Percentiles rank a stretch among this genome's conserved stretches.
Conservation (phyloP, 2,797 vertebrate species). For the Podarcis lilfordi region DNA sequence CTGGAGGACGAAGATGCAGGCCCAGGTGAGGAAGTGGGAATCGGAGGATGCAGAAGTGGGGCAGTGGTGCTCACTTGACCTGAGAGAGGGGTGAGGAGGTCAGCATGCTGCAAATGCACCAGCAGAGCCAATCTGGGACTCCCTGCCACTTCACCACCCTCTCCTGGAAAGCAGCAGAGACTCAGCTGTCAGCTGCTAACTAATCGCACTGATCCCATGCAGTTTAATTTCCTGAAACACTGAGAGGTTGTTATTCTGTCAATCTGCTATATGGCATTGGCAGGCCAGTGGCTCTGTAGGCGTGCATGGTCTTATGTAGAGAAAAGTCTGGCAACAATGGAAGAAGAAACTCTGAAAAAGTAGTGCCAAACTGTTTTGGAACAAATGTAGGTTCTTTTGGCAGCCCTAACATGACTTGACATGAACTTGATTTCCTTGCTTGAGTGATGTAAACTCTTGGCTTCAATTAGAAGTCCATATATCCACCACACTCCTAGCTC, state of each 20-base stretch:
- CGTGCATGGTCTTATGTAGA: neutral
- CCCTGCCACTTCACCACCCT: no score
- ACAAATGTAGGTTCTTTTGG: neutral
- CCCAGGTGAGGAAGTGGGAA: no score
- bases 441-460: accelerated
- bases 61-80: no score
- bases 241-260: neutral
- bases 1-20: no score
- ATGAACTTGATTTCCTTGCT: neutral
- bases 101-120: no score
- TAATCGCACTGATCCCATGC: neutral
- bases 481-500: neutral
- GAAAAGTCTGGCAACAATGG: neutral
- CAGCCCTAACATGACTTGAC: neutral
- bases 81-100: no score
- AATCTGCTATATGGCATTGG: neutral
- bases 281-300: neutral
- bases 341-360: neutral
- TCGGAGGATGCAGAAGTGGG: no score
- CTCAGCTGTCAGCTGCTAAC: neutral
- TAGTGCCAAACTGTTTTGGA: neutral
- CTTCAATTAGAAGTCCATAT: accelerated
- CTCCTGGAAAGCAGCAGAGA: no score
- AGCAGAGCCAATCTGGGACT: no score
- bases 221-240: slow-evolving; percentile 3